These are phyloP conservation scores for Scarus forsteni DNA, from an alignment of 2,797 vertebrate genomes.

Conservation along the genomic window DNA sequence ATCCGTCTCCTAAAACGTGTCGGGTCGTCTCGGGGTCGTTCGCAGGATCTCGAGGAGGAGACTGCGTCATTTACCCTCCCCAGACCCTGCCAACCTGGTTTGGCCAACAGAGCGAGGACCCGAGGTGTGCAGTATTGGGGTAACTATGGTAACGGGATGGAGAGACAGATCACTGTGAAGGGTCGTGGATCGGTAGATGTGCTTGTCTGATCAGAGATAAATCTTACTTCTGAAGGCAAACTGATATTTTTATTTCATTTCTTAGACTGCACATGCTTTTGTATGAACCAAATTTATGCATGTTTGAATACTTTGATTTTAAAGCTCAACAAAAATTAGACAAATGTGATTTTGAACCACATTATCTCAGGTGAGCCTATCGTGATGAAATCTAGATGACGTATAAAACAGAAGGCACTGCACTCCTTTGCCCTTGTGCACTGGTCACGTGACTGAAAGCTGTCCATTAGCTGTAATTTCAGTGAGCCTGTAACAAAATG, in stretches of 20 bases:
- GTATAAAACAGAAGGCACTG: too few species aligned
- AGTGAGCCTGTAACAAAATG: too few species aligned
- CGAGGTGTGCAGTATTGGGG: constrained; percentile 31
- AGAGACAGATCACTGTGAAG: constrained; percentile 39
- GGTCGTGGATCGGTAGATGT: constrained; percentile 25
- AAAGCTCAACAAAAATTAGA: not conserved
- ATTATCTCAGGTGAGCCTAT: too few species aligned
- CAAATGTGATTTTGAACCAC: too few species aligned
- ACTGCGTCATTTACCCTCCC: constrained; percentile 19
- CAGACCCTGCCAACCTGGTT: not conserved
- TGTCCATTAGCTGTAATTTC: too few species aligned
- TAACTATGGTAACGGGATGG: constrained; percentile 65
- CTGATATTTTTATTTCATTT: not conserved
- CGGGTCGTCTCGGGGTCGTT: constrained; percentile 1
- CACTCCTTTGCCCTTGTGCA: too few species aligned
- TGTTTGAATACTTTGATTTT: not conserved
- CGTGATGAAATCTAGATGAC: too few species aligned
- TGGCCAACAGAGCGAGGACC: constrained; percentile 5
- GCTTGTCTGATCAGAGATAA: constrained; percentile 14
- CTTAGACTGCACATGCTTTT: not conserved
- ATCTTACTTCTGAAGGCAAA: constrained; percentile 10
- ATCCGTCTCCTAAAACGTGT: not conserved
- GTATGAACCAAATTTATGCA: not conserved
- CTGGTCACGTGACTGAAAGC: too few species aligned
- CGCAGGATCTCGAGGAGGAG: constrained; percentile 10